Conservation (phyloP, 2,888 invertebrate genomes). For the Lepetodrilus schrolli region DNA sequence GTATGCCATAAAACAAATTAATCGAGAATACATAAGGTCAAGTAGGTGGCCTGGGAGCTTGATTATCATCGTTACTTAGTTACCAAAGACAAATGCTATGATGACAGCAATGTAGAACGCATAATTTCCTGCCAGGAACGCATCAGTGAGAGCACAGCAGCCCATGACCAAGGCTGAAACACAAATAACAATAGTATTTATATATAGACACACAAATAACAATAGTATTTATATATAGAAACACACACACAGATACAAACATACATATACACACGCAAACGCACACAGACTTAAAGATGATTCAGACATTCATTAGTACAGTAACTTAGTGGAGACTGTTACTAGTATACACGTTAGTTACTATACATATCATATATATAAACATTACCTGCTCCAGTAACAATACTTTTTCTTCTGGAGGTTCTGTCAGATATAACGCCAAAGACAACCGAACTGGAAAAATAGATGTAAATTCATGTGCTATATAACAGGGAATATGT, state of each 20-base stretch:
- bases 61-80: constrained; percentile 35
- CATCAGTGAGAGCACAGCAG: constrained; percentile 54
- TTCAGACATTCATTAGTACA: neutral
- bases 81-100: constrained; percentile 69
- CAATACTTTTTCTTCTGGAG: constrained; percentile 66
- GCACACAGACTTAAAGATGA: neutral
- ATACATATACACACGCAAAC: neutral
- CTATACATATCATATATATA: too few relatives aligned
- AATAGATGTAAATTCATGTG: neutral
- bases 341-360: too few relatives aligned
- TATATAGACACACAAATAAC: neutral
- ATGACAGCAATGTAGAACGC: constrained; percentile 67
- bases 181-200: neutral
- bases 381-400: constrained; percentile 67
- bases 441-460: constrained; percentile 68
- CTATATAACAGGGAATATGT: too few relatives aligned
- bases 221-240: neutral
- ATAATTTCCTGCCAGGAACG: constrained; percentile 56
- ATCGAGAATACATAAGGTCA: too few relatives aligned
- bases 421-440: constrained; percentile 70
- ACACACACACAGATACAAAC: too few relatives aligned
- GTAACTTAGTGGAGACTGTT: too few relatives aligned
- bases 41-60: too few relatives aligned
- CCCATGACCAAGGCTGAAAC: constrained; percentile 69
- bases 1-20: too few relatives aligned